Percentiles rank a stretch among this genome's conserved stretches.
phyloP scores from a whole-genome alignment of 2,113 vertebrate species.

The Morone saxatilis region DNA sequence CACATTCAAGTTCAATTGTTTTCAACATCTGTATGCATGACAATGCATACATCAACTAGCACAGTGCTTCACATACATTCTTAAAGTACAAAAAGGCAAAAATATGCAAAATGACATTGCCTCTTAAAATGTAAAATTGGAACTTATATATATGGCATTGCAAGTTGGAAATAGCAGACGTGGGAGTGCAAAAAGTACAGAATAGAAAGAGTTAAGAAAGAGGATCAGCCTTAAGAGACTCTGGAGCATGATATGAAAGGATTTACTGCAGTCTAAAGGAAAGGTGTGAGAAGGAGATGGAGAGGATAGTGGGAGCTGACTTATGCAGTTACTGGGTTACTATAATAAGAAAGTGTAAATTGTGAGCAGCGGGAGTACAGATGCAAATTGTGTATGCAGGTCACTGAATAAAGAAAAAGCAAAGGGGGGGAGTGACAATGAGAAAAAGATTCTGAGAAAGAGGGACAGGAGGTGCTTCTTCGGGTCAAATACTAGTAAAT shows the following conservation, averaged over 20 bases:
- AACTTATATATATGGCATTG: background rate
- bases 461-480: slow-evolving; percentile 7
- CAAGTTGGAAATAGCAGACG: background rate
- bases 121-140: slow-evolving; percentile 23
- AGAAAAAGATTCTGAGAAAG: slow-evolving; percentile 6
- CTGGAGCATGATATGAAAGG: slow-evolving; percentile 16
- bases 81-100: slow-evolving; percentile 26
- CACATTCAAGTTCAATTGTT: slow-evolving; percentile 4
- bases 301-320: slow-evolving; percentile 30
- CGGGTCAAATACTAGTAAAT: slow-evolving; percentile 35
- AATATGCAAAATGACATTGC: background rate
- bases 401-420: slow-evolving; percentile 19
- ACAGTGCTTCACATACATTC: slow-evolving; percentile 12
- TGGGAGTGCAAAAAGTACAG: background rate
- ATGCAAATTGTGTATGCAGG: slow-evolving; percentile 36
- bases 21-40: slow-evolving; percentile 32
- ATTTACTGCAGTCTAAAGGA: slow-evolving; percentile 43
- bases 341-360: slow-evolving; percentile 35
- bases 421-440: background rate
- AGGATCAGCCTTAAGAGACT: slow-evolving; percentile 38
- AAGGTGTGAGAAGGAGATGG: slow-evolving; percentile 39
- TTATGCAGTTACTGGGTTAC: slow-evolving; percentile 15
- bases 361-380: slow-evolving; percentile 2
- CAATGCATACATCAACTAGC: background rate
- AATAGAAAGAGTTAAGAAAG: slow-evolving; percentile 10